These are phyloP conservation scores for Phymanthus crucifer DNA, from an alignment of 92 coral and sea anemone species.

Conservation along the genomic window DNA sequence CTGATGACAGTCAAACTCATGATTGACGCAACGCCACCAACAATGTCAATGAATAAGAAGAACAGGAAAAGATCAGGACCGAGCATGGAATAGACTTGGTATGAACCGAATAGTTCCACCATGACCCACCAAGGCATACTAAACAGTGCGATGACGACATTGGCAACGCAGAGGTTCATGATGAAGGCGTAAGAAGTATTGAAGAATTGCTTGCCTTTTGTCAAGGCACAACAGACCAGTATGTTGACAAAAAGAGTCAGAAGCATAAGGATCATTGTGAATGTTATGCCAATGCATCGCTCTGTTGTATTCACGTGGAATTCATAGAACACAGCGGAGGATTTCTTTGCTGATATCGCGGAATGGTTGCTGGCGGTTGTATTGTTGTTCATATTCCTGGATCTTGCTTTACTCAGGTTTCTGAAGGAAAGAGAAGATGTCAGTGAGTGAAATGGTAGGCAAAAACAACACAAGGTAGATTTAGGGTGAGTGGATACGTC, in stretches of 20 bases:
- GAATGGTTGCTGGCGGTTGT: background rate
- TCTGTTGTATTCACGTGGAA: constrained; percentile 20
- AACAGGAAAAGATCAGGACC: constrained; percentile 8
- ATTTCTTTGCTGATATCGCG: background rate
- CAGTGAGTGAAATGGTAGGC: no score
- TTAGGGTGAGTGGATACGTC: no score
- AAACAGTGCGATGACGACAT: constrained; percentile 14
- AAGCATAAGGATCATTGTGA: constrained; percentile 21
- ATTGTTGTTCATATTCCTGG: background rate
- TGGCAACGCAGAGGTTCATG: constrained; percentile 25
- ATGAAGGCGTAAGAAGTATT: constrained; percentile 29
- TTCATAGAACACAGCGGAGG: background rate
- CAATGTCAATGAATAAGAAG: constrained; percentile 22
- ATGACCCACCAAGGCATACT: constrained; percentile 45
- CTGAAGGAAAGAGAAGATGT: background rate
- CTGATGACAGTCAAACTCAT: constrained; percentile 26
- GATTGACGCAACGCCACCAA: constrained; percentile 36
- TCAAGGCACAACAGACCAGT: constrained; percentile 10
- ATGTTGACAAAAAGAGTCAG: constrained; percentile 17
- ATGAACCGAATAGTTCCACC: constrained; percentile 5
- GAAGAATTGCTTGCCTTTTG: constrained; percentile 16
- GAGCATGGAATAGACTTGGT: background rate
- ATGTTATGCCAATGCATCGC: constrained; percentile 17
- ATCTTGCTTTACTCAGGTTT: background rate
- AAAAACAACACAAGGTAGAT: no score